Conservation (phyloP, 2,888 invertebrate species). For the Nesidiocoris tenuis region DNA sequence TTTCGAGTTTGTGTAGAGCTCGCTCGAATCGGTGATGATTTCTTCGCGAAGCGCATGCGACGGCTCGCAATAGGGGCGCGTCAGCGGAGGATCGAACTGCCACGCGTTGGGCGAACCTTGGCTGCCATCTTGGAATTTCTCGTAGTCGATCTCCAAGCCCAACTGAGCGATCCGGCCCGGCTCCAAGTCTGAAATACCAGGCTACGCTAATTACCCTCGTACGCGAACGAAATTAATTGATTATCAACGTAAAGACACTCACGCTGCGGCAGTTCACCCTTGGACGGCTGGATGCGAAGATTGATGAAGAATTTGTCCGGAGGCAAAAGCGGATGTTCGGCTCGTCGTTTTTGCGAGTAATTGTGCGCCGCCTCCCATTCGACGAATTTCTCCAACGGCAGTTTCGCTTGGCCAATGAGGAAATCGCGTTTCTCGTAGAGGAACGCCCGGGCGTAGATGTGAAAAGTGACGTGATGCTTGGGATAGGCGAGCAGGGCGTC, state of each 20-base stretch:
- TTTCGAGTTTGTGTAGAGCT: neutral
- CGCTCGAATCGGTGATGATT: constrained; percentile 1
- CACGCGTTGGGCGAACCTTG: neutral
- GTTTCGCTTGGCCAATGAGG: constrained; percentile 31
- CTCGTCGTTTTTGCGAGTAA: constrained; percentile 30
- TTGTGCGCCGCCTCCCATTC: constrained; percentile 38
- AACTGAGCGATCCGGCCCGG: constrained; percentile 25
- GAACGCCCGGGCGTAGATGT: constrained; percentile 33
- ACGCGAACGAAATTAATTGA: no score
- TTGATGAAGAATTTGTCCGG: constrained; percentile 36
- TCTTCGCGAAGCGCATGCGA: neutral
- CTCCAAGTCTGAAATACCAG: constrained; percentile 15
- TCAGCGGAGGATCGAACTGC: constrained; percentile 1
- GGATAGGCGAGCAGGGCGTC: constrained; percentile 26
- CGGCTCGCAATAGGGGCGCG: neutral
- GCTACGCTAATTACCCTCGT: no score
- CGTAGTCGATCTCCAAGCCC: constrained; percentile 39
- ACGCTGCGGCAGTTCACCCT: constrained; percentile 36
- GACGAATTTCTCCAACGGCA: constrained; percentile 29
- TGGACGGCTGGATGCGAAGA: constrained; percentile 23
- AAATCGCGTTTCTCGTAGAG: constrained; percentile 37
- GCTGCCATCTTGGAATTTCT: constrained; percentile 21
- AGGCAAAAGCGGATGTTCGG: constrained; percentile 9
- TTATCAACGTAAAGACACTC: no score
- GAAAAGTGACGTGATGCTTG: constrained; percentile 28